Percentiles rank a stretch among this genome's conserved stretches.
Evolutionary conservation across 2,113 vertebrate genomes (phyloP).

Genomic region (Azemiops feae): DNA sequence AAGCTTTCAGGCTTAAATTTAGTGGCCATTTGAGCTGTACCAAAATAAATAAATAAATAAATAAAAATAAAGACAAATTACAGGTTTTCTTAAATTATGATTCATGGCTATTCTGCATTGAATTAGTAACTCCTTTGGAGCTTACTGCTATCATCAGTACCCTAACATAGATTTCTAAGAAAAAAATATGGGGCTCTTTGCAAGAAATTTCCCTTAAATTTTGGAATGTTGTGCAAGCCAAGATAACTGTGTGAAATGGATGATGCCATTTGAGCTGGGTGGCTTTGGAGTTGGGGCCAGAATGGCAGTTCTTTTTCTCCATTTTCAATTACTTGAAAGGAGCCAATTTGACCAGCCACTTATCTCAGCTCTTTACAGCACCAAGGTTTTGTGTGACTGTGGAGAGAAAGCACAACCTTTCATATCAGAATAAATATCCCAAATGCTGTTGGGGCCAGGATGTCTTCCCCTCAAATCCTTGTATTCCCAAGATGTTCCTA

Average conservation of each 20-base stretch:
- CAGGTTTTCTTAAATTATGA: background rate
- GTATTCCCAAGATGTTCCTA: background rate
- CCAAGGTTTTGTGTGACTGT: background rate
- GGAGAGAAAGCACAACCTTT: background rate
- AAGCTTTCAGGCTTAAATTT: conserved; percentile 47
- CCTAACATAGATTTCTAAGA: background rate
- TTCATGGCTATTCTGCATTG: background rate
- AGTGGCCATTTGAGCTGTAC: conserved; percentile 41
- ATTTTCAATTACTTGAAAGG: background rate
- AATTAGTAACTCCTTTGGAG: background rate
- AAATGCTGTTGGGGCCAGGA: background rate
- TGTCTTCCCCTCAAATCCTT: background rate
- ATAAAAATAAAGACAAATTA: conserved; percentile 15
- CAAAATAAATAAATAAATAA: background rate
- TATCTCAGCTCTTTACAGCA: background rate
- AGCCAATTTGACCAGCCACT: background rate
- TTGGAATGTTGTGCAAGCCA: background rate
- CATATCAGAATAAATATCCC: background rate
- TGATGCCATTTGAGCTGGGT: background rate
- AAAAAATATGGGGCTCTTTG: background rate
- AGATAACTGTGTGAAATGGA: background rate
- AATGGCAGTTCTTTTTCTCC: background rate
- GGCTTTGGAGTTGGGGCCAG: background rate
- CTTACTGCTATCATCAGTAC: background rate
- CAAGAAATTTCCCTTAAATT: background rate